A percentile compares a stretch with the other conserved stretches of the same genome.
Conservation (phyloP, 1,140 invertebrate species). For the Archegozetes longisetosus region DNA sequence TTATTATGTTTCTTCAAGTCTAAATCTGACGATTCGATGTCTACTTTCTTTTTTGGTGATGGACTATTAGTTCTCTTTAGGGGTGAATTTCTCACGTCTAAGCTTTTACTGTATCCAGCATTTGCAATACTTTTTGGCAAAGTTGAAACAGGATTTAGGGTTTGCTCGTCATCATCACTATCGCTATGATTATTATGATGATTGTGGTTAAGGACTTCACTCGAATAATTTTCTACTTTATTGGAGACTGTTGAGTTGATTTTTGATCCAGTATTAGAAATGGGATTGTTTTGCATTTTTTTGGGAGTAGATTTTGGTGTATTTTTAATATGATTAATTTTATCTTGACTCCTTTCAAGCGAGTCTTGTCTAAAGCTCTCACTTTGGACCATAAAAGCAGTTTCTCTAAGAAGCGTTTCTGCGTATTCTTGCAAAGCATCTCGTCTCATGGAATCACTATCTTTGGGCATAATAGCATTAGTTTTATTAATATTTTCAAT, state of each 20-base stretch:
- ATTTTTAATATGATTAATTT: neutral
- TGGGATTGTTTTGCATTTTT: no score
- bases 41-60: no score
- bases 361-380: neutral
- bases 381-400: neutral
- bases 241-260: neutral
- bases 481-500: neutral
- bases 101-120: no score
- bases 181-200: conserved; percentile 18
- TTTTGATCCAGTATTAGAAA: no score
- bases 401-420: neutral
- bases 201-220: no score
- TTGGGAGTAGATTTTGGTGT: no score
- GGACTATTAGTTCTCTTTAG: no score
- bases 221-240: neutral
- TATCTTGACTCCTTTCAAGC: neutral
- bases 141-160: no score
- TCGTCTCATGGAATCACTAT: neutral
- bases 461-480: neutral
- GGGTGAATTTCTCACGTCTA: no score
- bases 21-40: no score
- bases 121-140: no score
- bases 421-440: neutral
- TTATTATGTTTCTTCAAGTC: no score
- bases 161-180: conserved; percentile 62